Percentiles rank a stretch among this genome's conserved stretches.
phyloP scores from a whole-genome alignment of 2,888 invertebrate species.

The Erpobdella octoculata region DNA sequence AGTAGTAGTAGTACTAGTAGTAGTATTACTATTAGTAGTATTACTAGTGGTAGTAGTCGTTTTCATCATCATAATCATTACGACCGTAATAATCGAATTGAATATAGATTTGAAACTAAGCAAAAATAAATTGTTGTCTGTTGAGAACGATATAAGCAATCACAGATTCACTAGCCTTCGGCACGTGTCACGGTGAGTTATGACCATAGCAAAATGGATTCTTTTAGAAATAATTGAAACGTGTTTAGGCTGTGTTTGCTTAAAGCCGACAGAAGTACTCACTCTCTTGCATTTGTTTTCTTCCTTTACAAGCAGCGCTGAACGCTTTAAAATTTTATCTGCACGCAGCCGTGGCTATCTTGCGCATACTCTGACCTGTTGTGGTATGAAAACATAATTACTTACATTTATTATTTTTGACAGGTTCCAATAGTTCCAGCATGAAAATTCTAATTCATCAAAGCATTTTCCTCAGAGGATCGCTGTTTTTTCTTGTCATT shows the following conservation, averaged over 20 bases:
- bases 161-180: too few relatives aligned
- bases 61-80: too few relatives aligned
- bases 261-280: background rate
- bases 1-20: constrained; percentile 24
- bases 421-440: constrained; percentile 11
- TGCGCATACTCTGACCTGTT: too few relatives aligned
- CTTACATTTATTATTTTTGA: background rate
- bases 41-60: constrained; percentile 10
- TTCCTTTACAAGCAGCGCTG: background rate
- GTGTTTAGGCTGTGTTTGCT: background rate
- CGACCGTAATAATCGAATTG: too few relatives aligned
- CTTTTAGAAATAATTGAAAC: constrained; percentile 3
- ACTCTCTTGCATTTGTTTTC: background rate
- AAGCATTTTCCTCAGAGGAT: too few relatives aligned
- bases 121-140: too few relatives aligned
- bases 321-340: too few relatives aligned
- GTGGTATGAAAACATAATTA: constrained; percentile 7
- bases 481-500: constrained; percentile 4
- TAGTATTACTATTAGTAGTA: constrained; percentile 13
- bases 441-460: constrained; percentile 5
- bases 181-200: background rate
- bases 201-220: background rate
- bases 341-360: too few relatives aligned
- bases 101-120: too few relatives aligned
- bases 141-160: too few relatives aligned